phyloP scores from a whole-genome alignment of 2,797 vertebrate species.

The Mus caroli region DNA sequence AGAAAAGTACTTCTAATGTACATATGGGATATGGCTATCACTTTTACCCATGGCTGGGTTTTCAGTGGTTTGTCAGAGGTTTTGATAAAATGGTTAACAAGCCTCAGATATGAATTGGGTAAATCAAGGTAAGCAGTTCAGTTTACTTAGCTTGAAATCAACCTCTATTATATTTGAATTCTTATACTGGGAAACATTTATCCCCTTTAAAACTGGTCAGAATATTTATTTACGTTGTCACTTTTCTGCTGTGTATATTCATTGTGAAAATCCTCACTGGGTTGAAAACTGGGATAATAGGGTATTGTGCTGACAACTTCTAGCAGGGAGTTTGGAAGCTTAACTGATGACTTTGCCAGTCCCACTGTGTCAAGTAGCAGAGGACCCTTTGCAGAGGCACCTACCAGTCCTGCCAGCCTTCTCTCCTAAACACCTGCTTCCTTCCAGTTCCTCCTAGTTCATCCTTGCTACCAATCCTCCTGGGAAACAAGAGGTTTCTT shows the following conservation, averaged over 20 bases:
- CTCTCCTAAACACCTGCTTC: fast-evolving
- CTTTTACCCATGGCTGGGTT: not conserved
- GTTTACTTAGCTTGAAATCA: constrained; percentile 13
- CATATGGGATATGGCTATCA: not conserved
- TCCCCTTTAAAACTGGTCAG: not conserved
- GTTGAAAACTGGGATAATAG: not conserved
- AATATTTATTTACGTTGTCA: not conserved
- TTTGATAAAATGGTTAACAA: not conserved
- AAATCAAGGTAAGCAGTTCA: not conserved
- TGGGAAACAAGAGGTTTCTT: not conserved
- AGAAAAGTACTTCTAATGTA: not conserved
- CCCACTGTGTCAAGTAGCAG: not conserved
- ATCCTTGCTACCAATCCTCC: not conserved
- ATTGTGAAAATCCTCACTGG: not conserved
- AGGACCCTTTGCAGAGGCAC: not conserved
- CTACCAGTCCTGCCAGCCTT: not conserved
- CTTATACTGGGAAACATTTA: not conserved
- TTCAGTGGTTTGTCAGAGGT: not conserved
- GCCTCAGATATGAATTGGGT: not conserved
- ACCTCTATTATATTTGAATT: not conserved
- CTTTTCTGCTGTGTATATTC: not conserved
- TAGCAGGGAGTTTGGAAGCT: not conserved
- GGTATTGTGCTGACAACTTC: not conserved
- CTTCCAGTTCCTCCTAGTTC: not conserved
- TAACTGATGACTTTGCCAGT: not conserved